Conservation (phyloP, 53 echinoderm and acorn worm species). For the Crossaster papposus region DNA sequence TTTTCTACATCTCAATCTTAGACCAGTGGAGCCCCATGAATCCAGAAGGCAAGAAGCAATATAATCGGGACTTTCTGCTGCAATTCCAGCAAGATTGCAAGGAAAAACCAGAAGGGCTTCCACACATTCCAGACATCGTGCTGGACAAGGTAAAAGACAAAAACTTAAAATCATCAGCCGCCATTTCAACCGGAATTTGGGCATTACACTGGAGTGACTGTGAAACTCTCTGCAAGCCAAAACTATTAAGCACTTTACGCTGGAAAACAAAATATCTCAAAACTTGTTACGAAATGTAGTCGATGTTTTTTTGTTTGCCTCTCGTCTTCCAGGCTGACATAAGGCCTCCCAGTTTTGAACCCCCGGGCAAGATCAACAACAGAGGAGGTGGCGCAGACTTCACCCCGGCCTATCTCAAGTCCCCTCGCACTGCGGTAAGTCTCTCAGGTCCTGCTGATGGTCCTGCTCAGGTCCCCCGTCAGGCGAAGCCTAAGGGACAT, state of each 20-base stretch:
- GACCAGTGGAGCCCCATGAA: conserved; percentile 91
- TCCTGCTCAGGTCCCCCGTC: no score
- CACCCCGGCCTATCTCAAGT: conserved; percentile 63
- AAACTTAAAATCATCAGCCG: no score
- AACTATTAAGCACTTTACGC: no score
- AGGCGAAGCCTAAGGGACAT: no score
- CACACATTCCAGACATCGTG: conserved; percentile 77
- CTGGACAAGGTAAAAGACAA: conserved; percentile 64
- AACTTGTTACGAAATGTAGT: no score
- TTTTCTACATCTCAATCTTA: conserved; percentile 29
- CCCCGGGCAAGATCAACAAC: conserved; percentile 37
- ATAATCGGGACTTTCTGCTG: conserved; percentile 73
- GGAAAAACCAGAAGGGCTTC: conserved; percentile 81
- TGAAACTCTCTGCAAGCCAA: no score
- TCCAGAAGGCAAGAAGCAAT: conserved; percentile 76
- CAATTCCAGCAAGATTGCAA: conserved; percentile 76
- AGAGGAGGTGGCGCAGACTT: conserved; percentile 47
- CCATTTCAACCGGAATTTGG: no score
- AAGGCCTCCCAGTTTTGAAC: conserved; percentile 49
- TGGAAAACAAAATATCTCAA: no score
- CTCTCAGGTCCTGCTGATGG: no score
- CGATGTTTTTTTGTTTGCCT: no score
- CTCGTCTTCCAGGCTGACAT: conserved; percentile 54
- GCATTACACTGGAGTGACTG: no score
- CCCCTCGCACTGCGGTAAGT: conserved; percentile 50